These are phyloP conservation scores for Caenorhabditis inopinata DNA, from an alignment of 1,140 invertebrate species.

Conservation along the genomic window DNA sequence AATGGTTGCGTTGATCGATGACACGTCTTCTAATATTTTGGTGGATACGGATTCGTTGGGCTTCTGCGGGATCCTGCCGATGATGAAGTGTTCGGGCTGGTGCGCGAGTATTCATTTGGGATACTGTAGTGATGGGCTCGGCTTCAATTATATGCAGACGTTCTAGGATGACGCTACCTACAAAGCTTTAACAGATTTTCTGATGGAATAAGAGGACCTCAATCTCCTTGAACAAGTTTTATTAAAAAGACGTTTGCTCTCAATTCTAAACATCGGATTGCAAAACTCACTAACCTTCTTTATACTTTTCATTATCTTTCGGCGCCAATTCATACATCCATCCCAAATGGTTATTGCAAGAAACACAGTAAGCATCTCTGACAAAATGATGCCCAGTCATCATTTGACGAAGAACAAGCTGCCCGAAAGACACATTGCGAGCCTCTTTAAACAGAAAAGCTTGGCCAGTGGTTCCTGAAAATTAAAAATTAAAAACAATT, in stretches of 20 bases:
- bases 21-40: no score
- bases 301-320: background rate
- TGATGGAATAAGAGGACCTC: no score
- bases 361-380: background rate
- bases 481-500: background rate
- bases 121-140: background rate
- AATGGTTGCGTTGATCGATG: no score
- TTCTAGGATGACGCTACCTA: background rate
- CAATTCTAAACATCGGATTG: background rate
- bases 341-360: background rate
- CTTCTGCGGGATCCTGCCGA: no score
- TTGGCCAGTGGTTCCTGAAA: background rate
- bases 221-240: no score
- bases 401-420: background rate
- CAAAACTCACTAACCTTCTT: background rate
- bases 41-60: no score
- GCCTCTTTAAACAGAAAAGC: background rate
- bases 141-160: background rate
- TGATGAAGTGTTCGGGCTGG: background rate
- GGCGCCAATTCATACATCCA: background rate
- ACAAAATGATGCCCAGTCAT: background rate
- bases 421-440: background rate
- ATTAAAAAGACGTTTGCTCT: no score
- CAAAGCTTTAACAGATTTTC: background rate
- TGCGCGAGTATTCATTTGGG: background rate